phyloP scores from a whole-genome alignment of 2,113 vertebrate species.

The Tragelaphus strepsiceros region DNA sequence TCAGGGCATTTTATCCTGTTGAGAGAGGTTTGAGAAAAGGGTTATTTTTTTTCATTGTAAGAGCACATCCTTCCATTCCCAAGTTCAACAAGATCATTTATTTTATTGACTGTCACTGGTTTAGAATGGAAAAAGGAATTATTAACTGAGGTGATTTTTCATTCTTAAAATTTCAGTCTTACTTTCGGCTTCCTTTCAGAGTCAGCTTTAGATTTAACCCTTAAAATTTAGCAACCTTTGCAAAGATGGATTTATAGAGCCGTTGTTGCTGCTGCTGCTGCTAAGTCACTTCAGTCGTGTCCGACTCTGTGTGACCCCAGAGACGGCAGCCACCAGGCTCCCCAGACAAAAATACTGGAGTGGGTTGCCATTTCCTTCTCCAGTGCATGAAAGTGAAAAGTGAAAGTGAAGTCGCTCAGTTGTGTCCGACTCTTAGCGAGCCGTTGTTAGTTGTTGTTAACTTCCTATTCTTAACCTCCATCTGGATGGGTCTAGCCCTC shows the following conservation, averaged over 20 bases:
- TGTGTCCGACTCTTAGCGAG: not conserved
- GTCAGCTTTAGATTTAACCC: slow-evolving; percentile 3
- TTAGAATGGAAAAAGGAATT: slow-evolving; percentile 55
- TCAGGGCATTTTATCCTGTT: slow-evolving; percentile 36
- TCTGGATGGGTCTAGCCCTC: not conserved
- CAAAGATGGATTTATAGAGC: slow-evolving; percentile 4
- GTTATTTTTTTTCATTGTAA: slow-evolving; percentile 35
- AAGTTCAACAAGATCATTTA: slow-evolving; percentile 46
- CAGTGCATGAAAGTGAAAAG: no score
- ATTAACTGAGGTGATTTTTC: slow-evolving; percentile 56
- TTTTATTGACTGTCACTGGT: slow-evolving; percentile 44
- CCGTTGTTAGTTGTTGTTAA: not conserved
- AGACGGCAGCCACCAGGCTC: no score
- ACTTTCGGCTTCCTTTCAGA: slow-evolving; percentile 52
- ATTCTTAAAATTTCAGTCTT: slow-evolving; percentile 41
- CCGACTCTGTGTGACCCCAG: no score
- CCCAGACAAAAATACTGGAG: no score
- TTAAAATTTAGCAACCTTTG: not conserved
- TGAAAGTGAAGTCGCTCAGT: no score
- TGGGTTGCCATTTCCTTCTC: no score
- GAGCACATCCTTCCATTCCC: not conserved
- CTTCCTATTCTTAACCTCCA: not conserved
- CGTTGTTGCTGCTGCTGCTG: no score
- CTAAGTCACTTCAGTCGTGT: no score
- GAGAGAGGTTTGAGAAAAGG: slow-evolving; percentile 40